Conservation (phyloP, 1,140 invertebrate genomes). For the Cotesia typhae region DNA sequence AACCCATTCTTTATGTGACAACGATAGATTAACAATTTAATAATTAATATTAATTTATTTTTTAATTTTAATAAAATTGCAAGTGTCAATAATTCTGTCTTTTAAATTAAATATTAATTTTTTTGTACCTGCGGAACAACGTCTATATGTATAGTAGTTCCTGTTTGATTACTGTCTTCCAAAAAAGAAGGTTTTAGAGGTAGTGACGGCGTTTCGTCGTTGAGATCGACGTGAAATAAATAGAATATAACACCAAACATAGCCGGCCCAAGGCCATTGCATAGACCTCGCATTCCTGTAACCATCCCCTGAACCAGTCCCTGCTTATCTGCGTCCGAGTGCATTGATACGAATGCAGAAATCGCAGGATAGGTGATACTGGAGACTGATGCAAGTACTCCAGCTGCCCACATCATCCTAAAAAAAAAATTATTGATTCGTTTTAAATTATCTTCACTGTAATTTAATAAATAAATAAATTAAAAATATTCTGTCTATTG, state of each 20-base stretch:
- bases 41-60: background rate
- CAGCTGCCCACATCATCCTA: conserved; percentile 99
- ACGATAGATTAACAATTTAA: conserved; percentile 35
- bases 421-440: conserved; percentile 42
- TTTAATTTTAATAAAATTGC: background rate
- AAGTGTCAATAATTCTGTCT: background rate
- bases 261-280: conserved; percentile 83
- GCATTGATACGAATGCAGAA: conserved; percentile 97
- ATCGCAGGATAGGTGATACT: conserved; percentile 99
- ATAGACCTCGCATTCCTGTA: conserved; percentile 93
- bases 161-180: conserved; percentile 62
- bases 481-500: background rate
- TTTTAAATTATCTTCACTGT: conserved; percentile 1
- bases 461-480: background rate
- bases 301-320: conserved; percentile 99
- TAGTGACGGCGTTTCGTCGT: conserved; percentile 70
- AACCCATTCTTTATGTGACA: conserved; percentile 38
- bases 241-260: conserved; percentile 98
- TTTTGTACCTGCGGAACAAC: conserved; percentile 63
- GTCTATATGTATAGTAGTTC: conserved; percentile 64
- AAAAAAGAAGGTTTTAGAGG: conserved; percentile 59
- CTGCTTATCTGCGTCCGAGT: conserved; percentile 96
- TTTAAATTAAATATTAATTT: conserved; percentile 3
- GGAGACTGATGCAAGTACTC: conserved; percentile 92
- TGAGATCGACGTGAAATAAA: conserved; percentile 97